Conservation (phyloP, 2,888 invertebrate genomes). For the Argyra leucocephala region DNA sequence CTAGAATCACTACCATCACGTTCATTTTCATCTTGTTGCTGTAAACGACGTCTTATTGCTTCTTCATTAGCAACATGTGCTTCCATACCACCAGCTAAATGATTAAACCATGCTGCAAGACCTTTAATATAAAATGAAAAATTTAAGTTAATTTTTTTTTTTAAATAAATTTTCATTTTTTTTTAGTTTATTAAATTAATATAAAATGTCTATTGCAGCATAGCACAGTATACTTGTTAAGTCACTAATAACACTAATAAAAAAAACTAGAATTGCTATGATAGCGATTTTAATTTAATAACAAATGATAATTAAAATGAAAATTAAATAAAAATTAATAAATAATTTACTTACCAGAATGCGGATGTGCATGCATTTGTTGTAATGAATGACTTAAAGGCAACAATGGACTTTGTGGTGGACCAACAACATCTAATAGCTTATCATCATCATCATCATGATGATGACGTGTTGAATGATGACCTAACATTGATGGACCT, state of each 20-base stretch:
- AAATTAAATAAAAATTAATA: not conserved
- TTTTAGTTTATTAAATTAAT: too few species aligned
- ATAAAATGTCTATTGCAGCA: too few species aligned
- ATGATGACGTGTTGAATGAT: slow-evolving; percentile 36
- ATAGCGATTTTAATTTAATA: not conserved
- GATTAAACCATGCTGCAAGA: slow-evolving; percentile 56
- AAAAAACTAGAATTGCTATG: slow-evolving; percentile 11
- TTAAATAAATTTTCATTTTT: too few species aligned
- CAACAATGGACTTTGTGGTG: slow-evolving; percentile 70
- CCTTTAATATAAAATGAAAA: slow-evolving; percentile 34
- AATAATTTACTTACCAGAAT: slow-evolving; percentile 38
- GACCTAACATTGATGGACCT: slow-evolving; percentile 40
- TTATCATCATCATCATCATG: slow-evolving; percentile 72
- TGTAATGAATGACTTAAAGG: slow-evolving; percentile 46
- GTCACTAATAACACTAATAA: too few species aligned
- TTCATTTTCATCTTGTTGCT: slow-evolving; percentile 54
- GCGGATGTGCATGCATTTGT: slow-evolving; percentile 45
- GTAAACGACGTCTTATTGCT: slow-evolving; percentile 43
- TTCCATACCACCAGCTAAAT: slow-evolving; percentile 48
- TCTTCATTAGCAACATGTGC: slow-evolving; percentile 43
- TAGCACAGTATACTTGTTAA: too few species aligned
- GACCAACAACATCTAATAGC: slow-evolving; percentile 77
- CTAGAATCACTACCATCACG: slow-evolving; percentile 63
- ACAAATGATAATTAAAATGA: not conserved
- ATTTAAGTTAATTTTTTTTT: slow-evolving; percentile 4